Conservation (phyloP, 1,140 invertebrate species). For the Drosophila rufa region DNA sequence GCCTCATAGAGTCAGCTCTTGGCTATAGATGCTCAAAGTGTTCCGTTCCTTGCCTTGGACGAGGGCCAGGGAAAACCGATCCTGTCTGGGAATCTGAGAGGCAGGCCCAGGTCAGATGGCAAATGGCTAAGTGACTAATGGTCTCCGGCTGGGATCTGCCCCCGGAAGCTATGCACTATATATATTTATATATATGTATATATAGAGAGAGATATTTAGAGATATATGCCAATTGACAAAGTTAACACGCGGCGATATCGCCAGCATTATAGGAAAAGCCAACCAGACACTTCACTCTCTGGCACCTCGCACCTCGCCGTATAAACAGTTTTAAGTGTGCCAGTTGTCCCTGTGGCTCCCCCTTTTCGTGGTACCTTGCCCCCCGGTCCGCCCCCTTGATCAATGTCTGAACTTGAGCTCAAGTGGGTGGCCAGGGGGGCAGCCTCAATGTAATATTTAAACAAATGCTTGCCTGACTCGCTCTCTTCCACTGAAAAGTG, state of each 20-base stretch:
- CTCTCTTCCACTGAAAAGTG: conserved; percentile 50
- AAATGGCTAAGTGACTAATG: conserved; percentile 35
- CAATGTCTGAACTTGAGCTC: conserved; percentile 51
- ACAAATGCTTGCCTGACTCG: conserved; percentile 50
- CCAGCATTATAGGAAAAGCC: conserved; percentile 16
- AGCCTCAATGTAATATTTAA: conserved; percentile 48
- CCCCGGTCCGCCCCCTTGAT: background rate
- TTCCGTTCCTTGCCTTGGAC: conserved; percentile 8
- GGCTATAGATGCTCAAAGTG: background rate
- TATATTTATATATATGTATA: background rate
- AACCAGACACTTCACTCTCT: conserved; percentile 32
- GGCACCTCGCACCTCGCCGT: conserved; percentile 20
- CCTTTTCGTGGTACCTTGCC: too few species aligned
- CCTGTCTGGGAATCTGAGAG: conserved; percentile 13
- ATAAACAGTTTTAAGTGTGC: conserved; percentile 47
- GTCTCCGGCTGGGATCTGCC: background rate
- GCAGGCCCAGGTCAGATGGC: conserved; percentile 12
- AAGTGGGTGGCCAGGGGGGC: conserved; percentile 26
- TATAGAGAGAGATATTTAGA: background rate
- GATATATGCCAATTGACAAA: conserved; percentile 59
- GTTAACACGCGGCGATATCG: conserved; percentile 47
- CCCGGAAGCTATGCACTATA: conserved; percentile 49
- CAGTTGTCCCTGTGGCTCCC: conserved; percentile 33
- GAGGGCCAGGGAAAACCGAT: conserved; percentile 35
- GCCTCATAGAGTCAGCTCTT: conserved; percentile 34